Evolutionary conservation across 2,797 vertebrate genomes (phyloP).

Genomic region (Amblyopsis hoosieri): DNA sequence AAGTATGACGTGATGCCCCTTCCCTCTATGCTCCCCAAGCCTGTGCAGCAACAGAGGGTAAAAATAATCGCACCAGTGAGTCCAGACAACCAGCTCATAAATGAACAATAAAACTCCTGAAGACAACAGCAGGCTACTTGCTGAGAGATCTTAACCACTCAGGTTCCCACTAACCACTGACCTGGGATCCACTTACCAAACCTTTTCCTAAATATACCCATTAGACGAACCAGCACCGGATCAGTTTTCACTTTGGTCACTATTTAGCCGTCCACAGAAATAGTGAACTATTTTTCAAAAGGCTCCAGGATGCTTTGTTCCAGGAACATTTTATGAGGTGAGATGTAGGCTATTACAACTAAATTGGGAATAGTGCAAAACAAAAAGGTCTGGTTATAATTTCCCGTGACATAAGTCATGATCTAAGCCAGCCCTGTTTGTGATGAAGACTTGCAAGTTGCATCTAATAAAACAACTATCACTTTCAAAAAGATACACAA

Average conservation of each 20-base stretch:
- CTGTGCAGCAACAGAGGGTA: conserved; percentile 82
- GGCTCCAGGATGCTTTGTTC: conserved; percentile 56
- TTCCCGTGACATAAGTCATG: conserved; percentile 41
- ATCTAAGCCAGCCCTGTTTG: conserved; percentile 37
- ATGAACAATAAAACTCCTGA: conserved; percentile 76
- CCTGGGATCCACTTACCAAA: conserved; percentile 67
- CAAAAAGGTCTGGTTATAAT: conserved; percentile 58
- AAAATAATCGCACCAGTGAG: conserved; percentile 79
- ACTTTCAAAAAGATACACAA: conserved; percentile 63
- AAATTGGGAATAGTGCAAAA: conserved; percentile 53
- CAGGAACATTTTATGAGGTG: conserved; percentile 70
- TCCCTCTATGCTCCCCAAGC: conserved; percentile 71
- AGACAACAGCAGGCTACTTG: conserved; percentile 73
- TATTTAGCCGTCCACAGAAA: conserved; percentile 51
- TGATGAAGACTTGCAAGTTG: conserved; percentile 49
- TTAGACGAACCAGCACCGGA: conserved; percentile 55
- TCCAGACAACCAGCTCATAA: conserved; percentile 79
- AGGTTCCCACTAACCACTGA: conserved; percentile 69
- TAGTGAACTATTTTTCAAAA: conserved; percentile 64
- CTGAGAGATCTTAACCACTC: conserved; percentile 74
- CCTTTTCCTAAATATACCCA: conserved; percentile 72
- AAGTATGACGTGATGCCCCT: conserved; percentile 78
- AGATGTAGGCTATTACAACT: conserved; percentile 58
- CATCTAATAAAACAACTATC: conserved; percentile 55
- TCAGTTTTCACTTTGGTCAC: conserved; percentile 63